phyloP scores from a whole-genome alignment of 1,140 invertebrate genomes.

The Heliconius hewitsoni region DNA sequence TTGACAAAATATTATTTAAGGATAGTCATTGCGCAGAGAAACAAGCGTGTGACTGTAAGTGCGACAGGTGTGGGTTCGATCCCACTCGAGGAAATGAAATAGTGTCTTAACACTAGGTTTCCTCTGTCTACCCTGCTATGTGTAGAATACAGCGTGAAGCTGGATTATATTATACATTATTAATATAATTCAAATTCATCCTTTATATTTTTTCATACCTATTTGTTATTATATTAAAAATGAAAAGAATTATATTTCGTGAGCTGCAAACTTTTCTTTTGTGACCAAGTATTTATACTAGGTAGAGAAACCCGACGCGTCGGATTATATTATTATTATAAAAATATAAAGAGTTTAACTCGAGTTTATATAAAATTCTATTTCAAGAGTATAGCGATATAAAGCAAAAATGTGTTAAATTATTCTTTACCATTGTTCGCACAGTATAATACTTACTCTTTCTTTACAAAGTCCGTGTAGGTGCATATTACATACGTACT shows the following conservation, averaged over 20 bases:
- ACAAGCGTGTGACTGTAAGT: too few species aligned
- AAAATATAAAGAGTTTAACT: constrained; percentile 9
- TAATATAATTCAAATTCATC: too few species aligned
- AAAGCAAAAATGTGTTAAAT: constrained; percentile 14
- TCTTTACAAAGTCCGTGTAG: constrained; percentile 16
- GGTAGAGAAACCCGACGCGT: not conserved
- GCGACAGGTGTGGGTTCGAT: too few species aligned
- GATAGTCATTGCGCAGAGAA: too few species aligned
- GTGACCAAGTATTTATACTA: not conserved
- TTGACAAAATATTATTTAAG: too few species aligned
- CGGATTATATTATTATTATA: not conserved
- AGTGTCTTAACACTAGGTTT: too few species aligned
- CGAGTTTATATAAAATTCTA: constrained; percentile 4
- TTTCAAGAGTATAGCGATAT: not conserved
- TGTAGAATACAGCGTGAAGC: too few species aligned
- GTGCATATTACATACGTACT: not conserved
- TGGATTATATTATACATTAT: too few species aligned
- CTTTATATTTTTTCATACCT: too few species aligned
- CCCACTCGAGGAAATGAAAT: too few species aligned
- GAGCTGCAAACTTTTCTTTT: not conserved
- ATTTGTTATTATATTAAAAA: not conserved
- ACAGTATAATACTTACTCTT: constrained; percentile 23
- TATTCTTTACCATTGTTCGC: constrained; percentile 17
- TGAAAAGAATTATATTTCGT: not conserved
- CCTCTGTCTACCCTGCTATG: too few species aligned